Base-by-base conservation (phyloP, 2,888 invertebrate genomes). In the Agonopterix alstromeriana region DNA sequence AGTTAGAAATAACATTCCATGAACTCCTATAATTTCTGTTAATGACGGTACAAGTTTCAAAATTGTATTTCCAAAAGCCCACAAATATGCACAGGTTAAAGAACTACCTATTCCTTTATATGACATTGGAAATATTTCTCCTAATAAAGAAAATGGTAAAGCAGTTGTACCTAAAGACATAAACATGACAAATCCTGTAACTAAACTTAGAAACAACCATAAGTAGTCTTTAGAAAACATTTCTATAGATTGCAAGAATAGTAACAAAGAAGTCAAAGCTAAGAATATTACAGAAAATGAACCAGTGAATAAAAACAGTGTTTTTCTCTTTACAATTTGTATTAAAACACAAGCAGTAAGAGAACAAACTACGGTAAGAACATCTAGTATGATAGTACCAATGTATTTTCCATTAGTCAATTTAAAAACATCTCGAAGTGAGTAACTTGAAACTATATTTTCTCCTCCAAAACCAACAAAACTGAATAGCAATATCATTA, bases 41-140 rank as follows among this genome's bases (percentile, higher is more conserved):
- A 61, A 48, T 8, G 43, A 42, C 2, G 63, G 62, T 10, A 55
- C 43, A 36, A 52, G 53, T 49, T 49, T 57, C 8, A 61, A 45
- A n/a, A 63, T 38, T 10, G 50, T 60, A 14, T 62, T 63, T 9
- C 61, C 54, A 51, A 61, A 61, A 1, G 59, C 59, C 63, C 63
- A 63, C 10, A 63, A 53, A 11, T 63, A 63, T 1, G 61, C 59
- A 46, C 62, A 63, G 0, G 58, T 60, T n/a, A 63, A 43, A n/a
- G 62, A 63, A 52, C 60, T 61, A 0, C 63, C 63, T 8, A 63
- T 48, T 2, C 61, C 58, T 51, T 56, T 62, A n/a, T 60, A 61
- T 1, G 62, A 55, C 55, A 61, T 58, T 1, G 64, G 60, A 50
- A 64, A 64, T 50, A 62, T 58, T 44, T 64, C 62, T 0, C 62